Evolutionary conservation across 2,797 vertebrate species (phyloP), one percentile per base, ranked within the genome.

Genomic region (Mus minutoides): DNA sequence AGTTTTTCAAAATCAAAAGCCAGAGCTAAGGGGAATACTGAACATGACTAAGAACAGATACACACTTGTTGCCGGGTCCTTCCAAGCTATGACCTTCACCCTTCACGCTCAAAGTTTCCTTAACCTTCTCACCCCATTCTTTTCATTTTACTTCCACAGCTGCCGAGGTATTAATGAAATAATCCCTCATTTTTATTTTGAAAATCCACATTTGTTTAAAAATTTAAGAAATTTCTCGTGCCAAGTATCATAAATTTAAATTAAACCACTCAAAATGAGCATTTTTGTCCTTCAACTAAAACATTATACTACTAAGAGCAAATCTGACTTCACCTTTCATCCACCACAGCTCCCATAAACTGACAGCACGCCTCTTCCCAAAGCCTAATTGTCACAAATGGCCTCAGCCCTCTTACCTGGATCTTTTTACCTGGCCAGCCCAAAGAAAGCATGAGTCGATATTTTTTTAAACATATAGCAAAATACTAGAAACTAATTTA

Each of bases 131-230:
- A 73, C 43, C 37, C 46, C 69, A 19, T 31, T 29, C 71, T 88
- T 92, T 93, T 84, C 37, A 14, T 49, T 46, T 84, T 82, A 4
- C 46, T 40, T 91, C 95, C 86, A 37, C 5, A 82, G 19, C 67
- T n/a, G 16, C 60, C 0, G 26, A 12, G 26, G 9, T 62, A 62
- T 62, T 26, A 62, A 62, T 62, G 24, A 62, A 29, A 64, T 29
- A 64, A 31, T 64, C 12, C 67, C 69, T 94, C 46, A 26, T 22
- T 90, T 86, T 90, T 71, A 80, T 69, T 95, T 88, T 90, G 29
- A 76, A 93, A 97, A 93, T 2, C 10, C 67, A 80, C 37, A 88
- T 62, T 93, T 54, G 49, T 80, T 90, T 60, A 83, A 95, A 49
- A 93, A 52, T 49, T 76, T 76, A 64, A 69, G 29, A 52, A 92